Evolutionary conservation across 2,888 invertebrate species (phyloP).

Genomic region (Orthosia cruda): DNA sequence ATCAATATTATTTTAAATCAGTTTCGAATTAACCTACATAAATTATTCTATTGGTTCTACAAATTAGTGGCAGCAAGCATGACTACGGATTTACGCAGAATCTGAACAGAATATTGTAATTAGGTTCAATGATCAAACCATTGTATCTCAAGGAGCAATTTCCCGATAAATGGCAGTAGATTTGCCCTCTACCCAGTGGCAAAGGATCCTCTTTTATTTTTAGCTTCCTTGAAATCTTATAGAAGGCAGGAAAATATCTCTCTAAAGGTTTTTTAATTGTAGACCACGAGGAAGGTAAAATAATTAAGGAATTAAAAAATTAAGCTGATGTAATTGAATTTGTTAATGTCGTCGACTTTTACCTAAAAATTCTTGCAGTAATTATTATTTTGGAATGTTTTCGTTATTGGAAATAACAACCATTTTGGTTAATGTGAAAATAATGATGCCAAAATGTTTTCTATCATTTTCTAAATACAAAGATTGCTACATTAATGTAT

Average conservation of each 20-base stretch:
- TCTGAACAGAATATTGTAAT: no score
- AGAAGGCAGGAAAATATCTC: conserved; percentile 6
- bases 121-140: conserved; percentile 26
- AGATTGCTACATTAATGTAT: background rate
- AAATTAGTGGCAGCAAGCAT: no score
- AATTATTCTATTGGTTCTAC: conserved; percentile 5
- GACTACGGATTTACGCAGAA: no score
- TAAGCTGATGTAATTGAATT: conserved; percentile 44
- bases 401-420: background rate
- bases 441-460: background rate
- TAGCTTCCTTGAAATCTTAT: conserved; percentile 7
- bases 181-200: background rate
- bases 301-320: conserved; percentile 55
- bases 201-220: conserved; percentile 11
- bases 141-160: conserved; percentile 14
- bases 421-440: background rate
- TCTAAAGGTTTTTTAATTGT: conserved; percentile 21
- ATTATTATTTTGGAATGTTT: conserved; percentile 18
- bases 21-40: background rate
- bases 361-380: conserved; percentile 9
- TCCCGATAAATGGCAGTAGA: conserved; percentile 6
- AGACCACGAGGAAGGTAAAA: no score
- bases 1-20: background rate
- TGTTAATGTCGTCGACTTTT: conserved; percentile 25
- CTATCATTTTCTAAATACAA: background rate